These are phyloP conservation scores for Hydriomena furcata DNA, from an alignment of 2,888 invertebrate genomes.

Conservation along the genomic window DNA sequence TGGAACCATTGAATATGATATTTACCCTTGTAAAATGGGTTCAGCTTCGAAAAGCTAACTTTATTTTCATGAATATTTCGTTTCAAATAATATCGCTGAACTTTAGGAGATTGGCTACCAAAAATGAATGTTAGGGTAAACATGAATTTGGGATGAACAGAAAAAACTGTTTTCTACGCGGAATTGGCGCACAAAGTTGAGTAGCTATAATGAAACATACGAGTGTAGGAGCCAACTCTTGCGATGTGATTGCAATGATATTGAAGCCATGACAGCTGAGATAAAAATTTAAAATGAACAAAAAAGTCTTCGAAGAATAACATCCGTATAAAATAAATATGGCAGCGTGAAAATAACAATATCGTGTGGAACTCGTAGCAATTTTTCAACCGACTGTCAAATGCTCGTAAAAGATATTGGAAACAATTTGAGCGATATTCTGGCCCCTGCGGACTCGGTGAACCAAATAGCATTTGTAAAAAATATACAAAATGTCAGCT, in stretches of 20 bases:
- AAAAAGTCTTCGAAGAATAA: constrained; percentile 1
- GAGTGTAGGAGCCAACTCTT: background rate
- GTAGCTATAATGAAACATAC: too few relatives aligned
- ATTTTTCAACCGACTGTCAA: constrained; percentile 76
- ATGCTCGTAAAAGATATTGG: constrained; percentile 76
- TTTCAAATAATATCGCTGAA: background rate
- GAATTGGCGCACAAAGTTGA: background rate
- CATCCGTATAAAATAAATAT: constrained; percentile 43
- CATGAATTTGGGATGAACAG: background rate
- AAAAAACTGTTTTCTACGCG: background rate
- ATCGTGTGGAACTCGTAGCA: constrained; percentile 58
- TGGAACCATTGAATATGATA: constrained; percentile 2
- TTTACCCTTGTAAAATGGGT: constrained; percentile 8
- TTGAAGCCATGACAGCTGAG: background rate
- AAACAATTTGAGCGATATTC: constrained; percentile 76
- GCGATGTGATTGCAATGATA: background rate
- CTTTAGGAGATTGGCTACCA: constrained; percentile 1
- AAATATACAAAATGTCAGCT: constrained; percentile 45
- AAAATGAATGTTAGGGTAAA: background rate
- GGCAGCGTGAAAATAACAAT: constrained; percentile 60
- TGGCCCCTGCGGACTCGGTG: constrained; percentile 55
- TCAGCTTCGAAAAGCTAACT: constrained; percentile 3
- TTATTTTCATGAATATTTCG: constrained; percentile 9
- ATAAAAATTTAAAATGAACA: constrained; percentile 1
- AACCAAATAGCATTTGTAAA: constrained; percentile 48